Evolutionary conservation across 2,888 invertebrate genomes (phyloP).

Genomic region (Macrosiphum euphorbiae): DNA sequence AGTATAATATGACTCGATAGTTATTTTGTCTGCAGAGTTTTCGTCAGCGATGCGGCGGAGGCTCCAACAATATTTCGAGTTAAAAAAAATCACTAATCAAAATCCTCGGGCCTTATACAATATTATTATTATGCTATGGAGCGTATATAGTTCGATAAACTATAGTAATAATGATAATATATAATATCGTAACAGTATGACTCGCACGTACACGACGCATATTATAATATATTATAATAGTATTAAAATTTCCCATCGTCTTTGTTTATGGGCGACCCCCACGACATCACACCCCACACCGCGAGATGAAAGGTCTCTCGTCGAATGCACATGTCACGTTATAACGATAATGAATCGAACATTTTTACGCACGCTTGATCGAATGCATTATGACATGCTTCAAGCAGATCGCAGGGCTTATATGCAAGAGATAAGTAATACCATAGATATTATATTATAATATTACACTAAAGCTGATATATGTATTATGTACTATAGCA

Average conservation of each 20-base stretch:
- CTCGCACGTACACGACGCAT: slow-evolving; percentile 12
- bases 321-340: slow-evolving; percentile 34
- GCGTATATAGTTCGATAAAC: neutral
- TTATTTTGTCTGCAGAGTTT: slow-evolving; percentile 21
- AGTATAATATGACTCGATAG: slow-evolving; percentile 1
- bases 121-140: neutral
- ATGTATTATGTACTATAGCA: too few species aligned
- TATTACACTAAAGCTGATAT: too few species aligned
- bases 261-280: slow-evolving; percentile 31
- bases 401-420: neutral
- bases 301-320: slow-evolving; percentile 16
- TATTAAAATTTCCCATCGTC: slow-evolving; percentile 33
- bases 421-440: neutral
- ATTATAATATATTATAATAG: neutral
- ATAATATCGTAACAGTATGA: slow-evolving; percentile 6
- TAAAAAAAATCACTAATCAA: neutral
- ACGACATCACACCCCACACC: neutral
- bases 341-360: slow-evolving; percentile 6
- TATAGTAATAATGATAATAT: neutral
- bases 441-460: too few species aligned
- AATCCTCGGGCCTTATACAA: neutral
- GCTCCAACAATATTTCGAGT: neutral
- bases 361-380: neutral
- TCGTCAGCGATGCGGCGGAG: too few species aligned
- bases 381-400: neutral